Evolutionary conservation across 2,888 invertebrate genomes (phyloP), one percentile per base, ranked within the genome.

Genomic region (Himalopsyche japonica): DNA sequence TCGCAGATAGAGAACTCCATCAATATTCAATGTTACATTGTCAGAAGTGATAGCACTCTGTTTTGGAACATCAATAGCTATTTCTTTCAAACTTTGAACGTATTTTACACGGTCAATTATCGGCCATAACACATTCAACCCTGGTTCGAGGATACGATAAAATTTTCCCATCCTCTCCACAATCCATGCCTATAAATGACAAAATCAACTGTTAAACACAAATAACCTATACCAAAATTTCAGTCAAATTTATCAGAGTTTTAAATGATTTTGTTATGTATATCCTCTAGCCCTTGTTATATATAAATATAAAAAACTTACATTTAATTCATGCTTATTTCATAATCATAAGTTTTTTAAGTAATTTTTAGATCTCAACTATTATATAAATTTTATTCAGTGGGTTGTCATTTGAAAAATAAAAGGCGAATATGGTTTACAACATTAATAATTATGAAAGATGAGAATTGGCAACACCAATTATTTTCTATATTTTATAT

Each of bases 91-190:
- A 90, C 98, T 98, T 91, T 99, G 99, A 18, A 99, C 99, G 93
- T 99, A 99, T 91, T 96, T 98, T 32, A 99, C 95, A 89, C 94
- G 94, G 90, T 99, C 99, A 77, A 98, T 92, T 84, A 99, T 91
- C 0, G 99, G 99, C 88, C 98, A 93, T 18, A 99, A 91, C 80
- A 99, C 89, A 90, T 99, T 99, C 49, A 99, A 91, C 1, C 99
- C 99, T 15, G 99, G 99, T 82, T 98, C 97, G 82, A 99, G 92
- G 88, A 98, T 97, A 89, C 97, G 94, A 90, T 97, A 95, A 91
- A 98, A 99, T 91, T 97, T 98, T 79, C 99, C 99, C 98, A 99
- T 99, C 88, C 99, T 93, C 90, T 99, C 99, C 0, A 99, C 97
- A 85, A 99, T 94, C 98, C 98, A 98, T 82, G 98, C 98, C 97